Conservation (phyloP, 2,888 invertebrate species). For the Acrocera orbiculus region DNA sequence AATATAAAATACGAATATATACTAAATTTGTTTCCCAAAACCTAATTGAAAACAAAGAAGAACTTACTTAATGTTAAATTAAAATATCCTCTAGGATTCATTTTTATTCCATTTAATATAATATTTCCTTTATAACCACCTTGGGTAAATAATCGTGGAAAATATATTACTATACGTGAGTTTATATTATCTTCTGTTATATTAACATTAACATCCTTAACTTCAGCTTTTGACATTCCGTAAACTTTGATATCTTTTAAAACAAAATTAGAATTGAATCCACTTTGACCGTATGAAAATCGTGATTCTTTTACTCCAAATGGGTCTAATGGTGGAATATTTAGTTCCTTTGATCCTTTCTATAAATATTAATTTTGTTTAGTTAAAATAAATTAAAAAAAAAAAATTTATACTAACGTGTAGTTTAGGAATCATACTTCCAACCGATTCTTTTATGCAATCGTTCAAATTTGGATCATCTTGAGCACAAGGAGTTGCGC, state of each 20-base stretch:
- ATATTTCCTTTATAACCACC: slow-evolving; percentile 46
- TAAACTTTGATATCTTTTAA: slow-evolving; percentile 36
- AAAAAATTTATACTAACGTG: slow-evolving; percentile 14
- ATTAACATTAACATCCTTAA: slow-evolving; percentile 38
- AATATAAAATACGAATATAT: too few relatives aligned
- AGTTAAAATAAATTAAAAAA: background rate
- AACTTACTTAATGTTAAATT: slow-evolving; percentile 42
- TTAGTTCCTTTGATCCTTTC: slow-evolving; percentile 24
- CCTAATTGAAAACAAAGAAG: background rate
- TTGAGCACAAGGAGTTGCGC: slow-evolving; percentile 37
- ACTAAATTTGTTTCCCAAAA: too few relatives aligned
- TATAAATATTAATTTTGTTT: slow-evolving; percentile 7
- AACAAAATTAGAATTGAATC: slow-evolving; percentile 21
- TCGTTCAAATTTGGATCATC: slow-evolving; percentile 40
- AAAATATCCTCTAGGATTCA: slow-evolving; percentile 42
- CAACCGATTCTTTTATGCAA: slow-evolving; percentile 39
- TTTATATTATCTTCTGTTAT: slow-evolving; percentile 39
- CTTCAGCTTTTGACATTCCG: slow-evolving; percentile 36
- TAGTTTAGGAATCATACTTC: slow-evolving; percentile 31
- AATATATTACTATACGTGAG: slow-evolving; percentile 38
- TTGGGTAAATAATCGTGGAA: slow-evolving; percentile 37
- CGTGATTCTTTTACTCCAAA: slow-evolving; percentile 20
- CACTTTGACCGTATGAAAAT: slow-evolving; percentile 21
- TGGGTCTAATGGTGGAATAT: slow-evolving; percentile 28
- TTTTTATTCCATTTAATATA: slow-evolving; percentile 38